Percentiles rank a stretch among this genome's conserved stretches.
Evolutionary conservation across 2,888 invertebrate genomes (phyloP).

Genomic region (Holacanthella duospinosa): DNA sequence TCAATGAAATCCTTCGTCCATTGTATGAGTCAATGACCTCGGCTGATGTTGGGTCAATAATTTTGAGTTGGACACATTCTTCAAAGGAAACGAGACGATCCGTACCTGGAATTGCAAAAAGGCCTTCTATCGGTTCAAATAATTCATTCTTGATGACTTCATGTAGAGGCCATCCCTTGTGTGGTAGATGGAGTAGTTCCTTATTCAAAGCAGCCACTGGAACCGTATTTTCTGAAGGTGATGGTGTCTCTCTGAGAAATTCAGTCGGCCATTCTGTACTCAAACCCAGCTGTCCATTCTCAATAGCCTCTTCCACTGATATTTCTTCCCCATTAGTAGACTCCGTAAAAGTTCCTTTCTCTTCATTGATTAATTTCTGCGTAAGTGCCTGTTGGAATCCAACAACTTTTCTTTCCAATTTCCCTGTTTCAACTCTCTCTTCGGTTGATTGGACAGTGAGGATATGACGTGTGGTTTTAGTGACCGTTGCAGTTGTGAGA

Average conservation of each 20-base stretch:
- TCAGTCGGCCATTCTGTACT: conserved; percentile 33
- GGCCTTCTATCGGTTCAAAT: conserved; percentile 70
- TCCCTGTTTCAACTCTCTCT: conserved; percentile 40
- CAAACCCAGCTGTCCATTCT: conserved; percentile 38
- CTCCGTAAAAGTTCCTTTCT: conserved; percentile 57
- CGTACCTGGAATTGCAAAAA: conserved; percentile 76
- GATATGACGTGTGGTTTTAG: conserved; percentile 69
- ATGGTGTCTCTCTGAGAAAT: background rate
- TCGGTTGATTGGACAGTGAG: conserved; percentile 64
- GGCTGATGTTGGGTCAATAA: conserved; percentile 75
- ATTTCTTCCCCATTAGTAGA: conserved; percentile 42
- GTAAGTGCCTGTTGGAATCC: conserved; percentile 68
- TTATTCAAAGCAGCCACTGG: conserved; percentile 15
- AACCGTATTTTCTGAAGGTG: too few relatives aligned
- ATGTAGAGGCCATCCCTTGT: conserved; percentile 68
- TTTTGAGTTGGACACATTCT: conserved; percentile 73
- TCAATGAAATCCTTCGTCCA: conserved; percentile 52
- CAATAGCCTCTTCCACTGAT: conserved; percentile 45
- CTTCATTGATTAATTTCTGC: conserved; percentile 68
- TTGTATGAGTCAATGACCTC: conserved; percentile 66
- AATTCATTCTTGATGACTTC: conserved; percentile 72
- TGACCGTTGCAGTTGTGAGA: conserved; percentile 75
- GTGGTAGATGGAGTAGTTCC: conserved; percentile 66
- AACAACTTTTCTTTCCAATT: too few relatives aligned
- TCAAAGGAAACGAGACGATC: conserved; percentile 72